Percentiles rank a stretch among this genome's conserved stretches.
Conservation (phyloP, 2,888 invertebrate genomes). For the Congeria kusceri region DNA sequence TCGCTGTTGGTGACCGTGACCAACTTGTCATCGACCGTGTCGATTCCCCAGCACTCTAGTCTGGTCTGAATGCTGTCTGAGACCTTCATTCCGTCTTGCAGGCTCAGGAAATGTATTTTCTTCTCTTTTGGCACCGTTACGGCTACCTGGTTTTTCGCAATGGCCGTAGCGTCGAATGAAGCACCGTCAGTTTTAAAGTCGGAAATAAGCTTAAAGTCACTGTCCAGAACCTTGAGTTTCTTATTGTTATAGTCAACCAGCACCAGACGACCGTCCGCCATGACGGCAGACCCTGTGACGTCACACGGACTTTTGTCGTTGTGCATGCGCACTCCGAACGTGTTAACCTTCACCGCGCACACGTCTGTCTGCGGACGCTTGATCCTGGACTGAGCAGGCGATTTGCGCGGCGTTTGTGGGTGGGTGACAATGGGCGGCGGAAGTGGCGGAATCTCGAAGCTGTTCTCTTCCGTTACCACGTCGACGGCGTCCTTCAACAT, state of each 20-base stretch:
- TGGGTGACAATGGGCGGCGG: slow-evolving; percentile 59
- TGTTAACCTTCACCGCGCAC: slow-evolving; percentile 58
- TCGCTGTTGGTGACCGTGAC: slow-evolving; percentile 63
- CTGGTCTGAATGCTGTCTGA: slow-evolving; percentile 57
- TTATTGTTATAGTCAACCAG: slow-evolving; percentile 64
- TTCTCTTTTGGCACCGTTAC: slow-evolving; percentile 60
- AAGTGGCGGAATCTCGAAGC: slow-evolving; percentile 59
- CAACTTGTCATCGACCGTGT: slow-evolving; percentile 53
- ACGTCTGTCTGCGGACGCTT: slow-evolving; percentile 32
- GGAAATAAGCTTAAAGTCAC: slow-evolving; percentile 53
- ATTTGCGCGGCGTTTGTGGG: slow-evolving; percentile 50
- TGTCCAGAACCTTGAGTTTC: slow-evolving; percentile 59
- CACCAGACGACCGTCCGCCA: slow-evolving; percentile 59
- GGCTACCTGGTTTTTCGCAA: slow-evolving; percentile 48
- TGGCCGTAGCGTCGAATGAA: slow-evolving; percentile 46
- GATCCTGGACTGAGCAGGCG: slow-evolving; percentile 4
- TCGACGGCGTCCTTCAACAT: slow-evolving; percentile 62
- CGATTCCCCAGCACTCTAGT: slow-evolving; percentile 61
- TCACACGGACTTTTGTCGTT: slow-evolving; percentile 64
- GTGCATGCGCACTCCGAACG: slow-evolving; percentile 58
- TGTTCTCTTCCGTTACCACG: slow-evolving; percentile 47
- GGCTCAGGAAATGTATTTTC: slow-evolving; percentile 56
- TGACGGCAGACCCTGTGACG: slow-evolving; percentile 55
- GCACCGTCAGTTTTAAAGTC: slow-evolving; percentile 61
- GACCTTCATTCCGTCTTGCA: slow-evolving; percentile 60